Base-by-base conservation (phyloP, 2,888 invertebrate genomes). In the Suillia variegata region DNA sequence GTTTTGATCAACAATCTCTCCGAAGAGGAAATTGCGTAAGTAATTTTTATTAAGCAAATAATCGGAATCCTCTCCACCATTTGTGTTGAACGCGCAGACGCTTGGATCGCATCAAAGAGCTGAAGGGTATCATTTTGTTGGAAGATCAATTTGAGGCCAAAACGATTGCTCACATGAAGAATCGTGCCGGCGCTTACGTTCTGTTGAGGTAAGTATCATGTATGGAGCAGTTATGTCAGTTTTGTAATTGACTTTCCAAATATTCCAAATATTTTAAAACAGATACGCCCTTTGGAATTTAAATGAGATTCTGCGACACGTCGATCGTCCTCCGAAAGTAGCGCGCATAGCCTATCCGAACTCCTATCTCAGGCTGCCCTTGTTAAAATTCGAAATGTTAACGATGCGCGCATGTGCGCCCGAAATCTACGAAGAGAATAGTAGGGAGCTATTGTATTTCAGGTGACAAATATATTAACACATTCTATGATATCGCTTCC, bases 321-420 rank as follows among this genome's bases (percentile, higher is more conserved):
- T 82, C 0, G 75, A 76, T 56, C 73, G 75, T 1, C 63, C 67
- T 10, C 59, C 67, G 0, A 73, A 69, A 42, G 6, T 66, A 0
- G 21, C 71, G 12, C 70, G 67, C 2, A 24, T 71, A 0, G 58
- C 62, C n/a, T 82, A 80, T 72, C 80, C 81, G 0, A 76, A 70
- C 33, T 66, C 71, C 0, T 75, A 80, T 58, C 63, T 82, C 13
- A 76, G 76, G 56, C 60, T 82, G 33, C 81, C 81, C 2, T 62
- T 82, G 4, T 62, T 82, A 1, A 80, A 76, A 51, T 82, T 80
- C 38, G 77, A 79, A 55, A 73, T 75, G 70, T 66, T 76, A 0
- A 71, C 70, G 17, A 71, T 75, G 69, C 70, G 70, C 15, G 73
- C 76, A n/a, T 71, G 65, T 45, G 71, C 81, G 1, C 82, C 81